Base-by-base conservation (phyloP, 1,140 invertebrate genomes). In the Fragariocoptes setiger region DNA sequence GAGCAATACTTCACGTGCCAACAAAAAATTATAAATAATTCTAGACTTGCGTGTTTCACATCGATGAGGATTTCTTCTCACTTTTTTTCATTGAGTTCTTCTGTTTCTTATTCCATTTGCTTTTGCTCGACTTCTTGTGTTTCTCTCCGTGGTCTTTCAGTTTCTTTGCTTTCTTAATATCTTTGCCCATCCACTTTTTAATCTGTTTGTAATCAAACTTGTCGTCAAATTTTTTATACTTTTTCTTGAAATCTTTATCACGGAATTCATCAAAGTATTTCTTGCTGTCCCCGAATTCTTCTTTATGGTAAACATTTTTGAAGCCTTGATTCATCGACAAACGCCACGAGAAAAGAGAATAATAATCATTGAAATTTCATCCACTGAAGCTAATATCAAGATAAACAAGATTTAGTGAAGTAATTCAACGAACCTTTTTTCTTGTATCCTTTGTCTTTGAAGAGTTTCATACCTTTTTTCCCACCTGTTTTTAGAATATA, bases 301-400 rank as follows among this genome's bases (percentile, higher is more conserved):
- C 47, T 31, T 50, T 50, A 42, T 49, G 48, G 38, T 50, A 50
- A 5, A 49, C 48, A 19, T 50, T 50, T 40, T 50, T 50, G 41
- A 48, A 48, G 4, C 49, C 49, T n/a, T n/a, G n/a, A n/a, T n/a
- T n/a, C n/a, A n/a, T n/a, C n/a, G n/a, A n/a, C n/a, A n/a, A n/a
- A n/a, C n/a, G n/a, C n/a, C n/a, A n/a, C n/a, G n/a, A n/a, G n/a
- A n/a, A n/a, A n/a, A n/a, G n/a, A n/a, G n/a, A n/a, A n/a, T n/a
- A n/a, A n/a, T n/a, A n/a, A n/a, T n/a, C n/a, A n/a, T n/a, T n/a
- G n/a, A n/a, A n/a, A n/a, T n/a, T n/a, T n/a, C n/a, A n/a, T n/a
- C n/a, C n/a, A n/a, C n/a, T n/a, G n/a, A n/a, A n/a, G n/a, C n/a
- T n/a, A n/a, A n/a, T n/a, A n/a, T n/a, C n/a, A n/a, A n/a, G n/a